Base-by-base conservation (phyloP, 2,113 vertebrate genomes). In the Nanorana parkeri region DNA sequence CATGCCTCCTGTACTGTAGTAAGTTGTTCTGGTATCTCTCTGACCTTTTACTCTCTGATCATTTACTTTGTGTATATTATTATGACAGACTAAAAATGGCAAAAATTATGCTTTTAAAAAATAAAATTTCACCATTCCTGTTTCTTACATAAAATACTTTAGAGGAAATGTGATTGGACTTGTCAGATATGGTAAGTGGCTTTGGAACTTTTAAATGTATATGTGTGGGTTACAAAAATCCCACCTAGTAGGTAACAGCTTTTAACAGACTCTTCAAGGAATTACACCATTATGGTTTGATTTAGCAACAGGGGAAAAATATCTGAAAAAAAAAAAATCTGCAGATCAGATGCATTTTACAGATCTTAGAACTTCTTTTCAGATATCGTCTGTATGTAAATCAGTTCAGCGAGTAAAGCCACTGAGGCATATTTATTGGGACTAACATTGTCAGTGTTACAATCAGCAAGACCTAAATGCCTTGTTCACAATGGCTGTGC, bases 401-500 rank as follows among this genome's bases (percentile, higher is more conserved):
- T 68, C 8, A 68, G 19, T 36, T 78, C 51, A 32, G 28, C 32
- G 51, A 13, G 65, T 58, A 29, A 51, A 47, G 78, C 67, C 54
- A 63, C 15, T 7, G 32, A 71, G 23, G 61, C 15, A 60, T 69
- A 71, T 69, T 80, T 63, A 67, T 60, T 51, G 32, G 66, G 67
- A 61, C 54, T 41, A 51, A 28, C 66, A 20, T 71, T 71, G 80
- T 81, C 80, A 66, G 69, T 66, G 51, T 75, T 81, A 74, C 61
- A 81, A 75, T 81, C 80, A 58, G 80, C 80, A 24, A 74, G 80
- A 75, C 80, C 61, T 81, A 81, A 81, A 67, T 65, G 69, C 80
- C 69, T 66, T 75, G 69, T 81, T 75, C 80, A 75, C 80, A 81
- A 54, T 56, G 69, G 56, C 80, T 81, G 17, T 75, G 72, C 80